Evolutionary conservation across 2,113 vertebrate genomes (phyloP).

Genomic region (Phaetusa simplex): DNA sequence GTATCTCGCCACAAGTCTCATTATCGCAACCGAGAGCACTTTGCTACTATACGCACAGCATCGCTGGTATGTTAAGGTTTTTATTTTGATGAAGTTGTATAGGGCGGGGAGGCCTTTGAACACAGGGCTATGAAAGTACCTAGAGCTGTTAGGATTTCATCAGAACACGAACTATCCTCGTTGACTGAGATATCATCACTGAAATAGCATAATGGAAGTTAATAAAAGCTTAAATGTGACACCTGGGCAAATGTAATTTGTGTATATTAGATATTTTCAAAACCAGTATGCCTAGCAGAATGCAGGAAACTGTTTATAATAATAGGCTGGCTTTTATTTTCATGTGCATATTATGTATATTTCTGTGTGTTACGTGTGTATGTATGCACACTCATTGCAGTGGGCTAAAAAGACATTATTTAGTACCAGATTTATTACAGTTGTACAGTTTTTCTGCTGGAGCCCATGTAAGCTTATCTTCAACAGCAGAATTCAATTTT

Average conservation of each 20-base stretch:
- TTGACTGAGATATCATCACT: not conserved
- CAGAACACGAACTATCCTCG: not conserved
- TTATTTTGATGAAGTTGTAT: not conserved
- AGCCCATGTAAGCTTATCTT: not conserved
- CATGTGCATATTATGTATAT: not conserved
- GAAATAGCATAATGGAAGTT: not conserved
- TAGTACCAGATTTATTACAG: not conserved
- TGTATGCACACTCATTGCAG: not conserved
- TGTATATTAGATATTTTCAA: not conserved
- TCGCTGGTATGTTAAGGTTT: conserved; percentile 83
- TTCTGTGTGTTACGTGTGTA: not conserved
- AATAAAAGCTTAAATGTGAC: not conserved
- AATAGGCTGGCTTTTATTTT: not conserved
- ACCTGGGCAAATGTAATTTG: not conserved
- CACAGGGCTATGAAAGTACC: not conserved
- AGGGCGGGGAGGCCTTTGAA: not conserved
- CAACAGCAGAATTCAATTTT: conserved; percentile 1
- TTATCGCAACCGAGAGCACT: conserved; percentile 95
- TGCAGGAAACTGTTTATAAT: not conserved
- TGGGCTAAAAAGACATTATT: not conserved
- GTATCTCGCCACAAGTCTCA: conserved; percentile 89
- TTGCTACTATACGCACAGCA: conserved; percentile 97
- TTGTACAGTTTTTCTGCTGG: not conserved
- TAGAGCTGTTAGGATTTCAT: not conserved
- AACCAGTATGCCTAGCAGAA: not conserved